phyloP scores from a whole-genome alignment of 2,113 vertebrate species.

The Hippocampus mohnikei region DNA sequence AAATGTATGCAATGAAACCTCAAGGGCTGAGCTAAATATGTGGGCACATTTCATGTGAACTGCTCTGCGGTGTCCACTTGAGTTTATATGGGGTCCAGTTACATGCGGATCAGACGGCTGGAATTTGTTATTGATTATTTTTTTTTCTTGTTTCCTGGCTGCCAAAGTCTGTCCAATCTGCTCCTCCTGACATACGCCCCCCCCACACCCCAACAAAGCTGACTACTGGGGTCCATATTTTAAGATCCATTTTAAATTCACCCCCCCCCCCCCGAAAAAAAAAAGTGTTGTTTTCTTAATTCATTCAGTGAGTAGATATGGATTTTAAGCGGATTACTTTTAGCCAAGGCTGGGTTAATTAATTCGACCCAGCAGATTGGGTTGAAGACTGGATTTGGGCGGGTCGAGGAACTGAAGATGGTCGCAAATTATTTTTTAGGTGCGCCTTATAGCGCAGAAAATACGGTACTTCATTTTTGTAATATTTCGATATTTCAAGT shows the following conservation, averaged over 20 bases:
- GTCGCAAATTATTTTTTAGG: background rate
- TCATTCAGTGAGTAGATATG: too few relatives aligned
- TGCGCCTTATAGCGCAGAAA: too few relatives aligned
- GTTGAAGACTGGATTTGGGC: too few relatives aligned
- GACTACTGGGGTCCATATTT: background rate
- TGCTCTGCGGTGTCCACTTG: slow-evolving; percentile 15
- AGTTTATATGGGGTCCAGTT: background rate
- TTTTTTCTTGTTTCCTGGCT: background rate
- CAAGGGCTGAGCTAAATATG: slow-evolving; percentile 2
- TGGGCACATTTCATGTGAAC: slow-evolving; percentile 14
- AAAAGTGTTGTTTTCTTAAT: too few relatives aligned
- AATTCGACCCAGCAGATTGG: too few relatives aligned
- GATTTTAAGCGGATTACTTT: too few relatives aligned
- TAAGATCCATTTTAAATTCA: background rate
- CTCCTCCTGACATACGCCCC: background rate
- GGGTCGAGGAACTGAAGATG: background rate
- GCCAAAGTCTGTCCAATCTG: background rate
- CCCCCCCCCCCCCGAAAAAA: too few relatives aligned
- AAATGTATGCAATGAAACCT: slow-evolving; percentile 6
- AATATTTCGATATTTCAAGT: too few relatives aligned
- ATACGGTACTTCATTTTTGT: background rate
- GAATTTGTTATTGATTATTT: background rate
- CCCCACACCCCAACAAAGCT: background rate
- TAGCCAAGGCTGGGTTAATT: too few relatives aligned
- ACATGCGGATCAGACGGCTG: slow-evolving; percentile 4